Evolutionary conservation across 2,113 vertebrate species (phyloP), one percentile per base, ranked within the genome.

Genomic region (Marmota monax): DNA sequence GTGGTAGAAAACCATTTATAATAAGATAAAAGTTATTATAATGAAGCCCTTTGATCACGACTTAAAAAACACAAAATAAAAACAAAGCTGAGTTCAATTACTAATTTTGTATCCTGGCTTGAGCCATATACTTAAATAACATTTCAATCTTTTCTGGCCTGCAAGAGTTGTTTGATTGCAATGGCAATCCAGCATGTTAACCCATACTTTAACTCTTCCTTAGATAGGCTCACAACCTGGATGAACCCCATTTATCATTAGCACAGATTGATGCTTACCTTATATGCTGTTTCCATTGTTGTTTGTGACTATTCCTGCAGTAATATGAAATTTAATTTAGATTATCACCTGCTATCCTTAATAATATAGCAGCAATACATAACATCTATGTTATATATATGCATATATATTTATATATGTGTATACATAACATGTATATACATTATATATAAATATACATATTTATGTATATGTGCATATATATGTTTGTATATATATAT

Each of bases 1-100:
- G 32, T 63, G 79, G 67, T 67, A 12, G 29, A 74, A 63, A 1
- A 0, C 0, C 4, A 76, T 53, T 32, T 92, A 27, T 84, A 92
- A 95, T 32, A 89, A 65, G 95, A 7, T 56, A 58, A 84, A 61
- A 85, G 10, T n/a, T 22, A 84, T 12, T 14, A 27, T 10, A 76
- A 67, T 65, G 61, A 97, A 92, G 18, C 1, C 37, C 45, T 74
- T 8, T 34, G 18, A 20, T 95, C 85, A 7, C 4, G 70, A 67
- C 17, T 78, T 84, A 27, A 90, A 74, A 48, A 90, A 74, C n/a
- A 87, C 92, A 95, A 56, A 96, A 85, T 92, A 95, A 96, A 96
- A 27, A 88, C 13, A 97, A 97, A 96, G 29, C 45, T 82, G 67
- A 63, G 53, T 89, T 45, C 72, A 93, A 76, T 51, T 27, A 94